Evolutionary conservation across 2,797 vertebrate genomes (phyloP), one percentile per base, ranked within the genome.

Genomic region (Lycodopsis pacificus): DNA sequence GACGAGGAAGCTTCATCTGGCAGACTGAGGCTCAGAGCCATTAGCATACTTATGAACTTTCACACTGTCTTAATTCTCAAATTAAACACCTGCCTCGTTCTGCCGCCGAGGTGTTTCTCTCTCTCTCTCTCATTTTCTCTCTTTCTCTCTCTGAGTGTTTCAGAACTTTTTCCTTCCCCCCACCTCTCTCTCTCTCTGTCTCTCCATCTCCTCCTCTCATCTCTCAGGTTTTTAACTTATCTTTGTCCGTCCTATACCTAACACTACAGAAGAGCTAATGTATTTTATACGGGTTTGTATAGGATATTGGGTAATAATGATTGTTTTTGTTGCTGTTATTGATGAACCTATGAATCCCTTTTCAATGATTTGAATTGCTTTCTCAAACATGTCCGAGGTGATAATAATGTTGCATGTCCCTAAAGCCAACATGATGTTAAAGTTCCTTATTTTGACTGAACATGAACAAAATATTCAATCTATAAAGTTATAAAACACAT

Each of bases 41-140:
- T 95, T 93, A 93, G 88, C 93, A 91, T 90, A 86, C 86, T 93
- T 88, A 93, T 88, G 90, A 93, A 94, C 91, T 89, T 94, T 93
- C 93, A 91, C 93, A 93, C 92, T 56, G 73, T 89, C 92, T 93
- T 93, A 90, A 92, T 93, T 92, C 90, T 85, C 84, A 94, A 93
- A 95, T 95, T 76, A 94, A 94, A 94, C 93, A 94, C 92, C 94
- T 94, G 92, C 86, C 85, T 92, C 61, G 3, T 85, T 82, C 73
- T 80, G 34, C 76, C 20, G n/a, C 83, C 70, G 77, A 91, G 82
- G 87, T 92, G 88, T 92, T 87, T 90, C 73, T 54, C 46, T 25
- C 22, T 54, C 30, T 11, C 40, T 70, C 49, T 46, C 7, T 48
- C 44, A 66, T 34, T 22, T 7, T 11, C 58, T 4, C 36, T 13